Percentiles rank a stretch among this genome's conserved stretches.
These are phyloP conservation scores for Indicator maculatus DNA, from an alignment of 2,113 vertebrate species.

Conservation along the genomic window DNA sequence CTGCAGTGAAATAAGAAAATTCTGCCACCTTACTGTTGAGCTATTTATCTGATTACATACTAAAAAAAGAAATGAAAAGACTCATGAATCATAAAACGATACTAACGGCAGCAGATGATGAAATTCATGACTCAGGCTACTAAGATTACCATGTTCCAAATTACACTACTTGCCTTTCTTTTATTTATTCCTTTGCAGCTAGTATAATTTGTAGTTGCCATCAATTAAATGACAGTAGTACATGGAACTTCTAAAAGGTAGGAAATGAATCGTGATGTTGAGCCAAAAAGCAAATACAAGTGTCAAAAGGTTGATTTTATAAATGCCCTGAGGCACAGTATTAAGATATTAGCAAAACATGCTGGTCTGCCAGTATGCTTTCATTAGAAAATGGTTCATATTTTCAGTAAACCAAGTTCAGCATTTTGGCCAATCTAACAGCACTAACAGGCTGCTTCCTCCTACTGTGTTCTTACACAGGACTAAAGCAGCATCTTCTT, in stretches of 20 bases:
- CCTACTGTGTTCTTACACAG: neutral
- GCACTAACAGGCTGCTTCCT: neutral
- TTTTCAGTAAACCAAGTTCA: neutral
- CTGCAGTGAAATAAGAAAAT: neutral
- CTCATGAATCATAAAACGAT: constrained; percentile 69
- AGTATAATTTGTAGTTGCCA: constrained; percentile 49
- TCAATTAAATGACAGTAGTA: constrained; percentile 50
- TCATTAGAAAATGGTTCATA: neutral
- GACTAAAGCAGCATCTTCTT: neutral
- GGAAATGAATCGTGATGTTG: constrained; percentile 44
- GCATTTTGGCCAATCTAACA: neutral
- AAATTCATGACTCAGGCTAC: constrained; percentile 70
- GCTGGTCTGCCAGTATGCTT: neutral
- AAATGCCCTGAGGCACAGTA: neutral
- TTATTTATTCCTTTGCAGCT: constrained; percentile 42
- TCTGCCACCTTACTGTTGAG: constrained; percentile 1
- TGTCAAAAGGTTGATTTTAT: constrained; percentile 27
- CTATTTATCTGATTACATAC: constrained; percentile 49
- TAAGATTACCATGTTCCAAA: constrained; percentile 65
- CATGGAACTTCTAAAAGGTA: constrained; percentile 45
- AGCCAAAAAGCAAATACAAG: constrained; percentile 58
- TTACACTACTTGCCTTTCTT: constrained; percentile 55
- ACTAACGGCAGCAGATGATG: constrained; percentile 52
- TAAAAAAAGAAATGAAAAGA: constrained; percentile 59
- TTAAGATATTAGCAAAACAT: neutral